These are phyloP conservation scores for Serripes groenlandicus DNA, from an alignment of 2,888 invertebrate genomes.

Conservation along the genomic window DNA sequence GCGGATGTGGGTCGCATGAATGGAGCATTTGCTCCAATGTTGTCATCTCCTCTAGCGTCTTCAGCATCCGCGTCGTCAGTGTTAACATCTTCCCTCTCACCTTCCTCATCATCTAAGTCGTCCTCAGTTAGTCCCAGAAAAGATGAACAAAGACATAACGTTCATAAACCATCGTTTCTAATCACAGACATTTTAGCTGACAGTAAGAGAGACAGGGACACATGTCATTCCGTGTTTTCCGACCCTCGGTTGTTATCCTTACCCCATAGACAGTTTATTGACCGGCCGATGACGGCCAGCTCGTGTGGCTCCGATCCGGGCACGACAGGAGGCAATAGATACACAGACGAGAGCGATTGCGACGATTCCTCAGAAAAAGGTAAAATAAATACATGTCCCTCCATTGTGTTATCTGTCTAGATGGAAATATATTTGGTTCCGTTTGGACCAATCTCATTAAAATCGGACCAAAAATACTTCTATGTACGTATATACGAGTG, in stretches of 20 bases:
- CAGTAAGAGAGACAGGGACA: conserved; percentile 39
- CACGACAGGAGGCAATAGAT: conserved; percentile 19
- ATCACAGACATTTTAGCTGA: conserved; percentile 73
- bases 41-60: background rate
- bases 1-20: background rate
- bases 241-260: conserved; percentile 58
- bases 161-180: conserved; percentile 67
- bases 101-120: background rate
- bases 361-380: conserved; percentile 54
- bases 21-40: background rate
- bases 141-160: conserved; percentile 48
- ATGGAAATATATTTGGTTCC: too few relatives aligned
- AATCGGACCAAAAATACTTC: too few relatives aligned
- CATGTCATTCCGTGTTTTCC: conserved; percentile 48
- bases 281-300: conserved; percentile 61
- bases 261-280: conserved; percentile 58
- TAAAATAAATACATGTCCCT: conserved; percentile 1
- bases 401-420: too few relatives aligned
- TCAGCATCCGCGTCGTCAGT: background rate
- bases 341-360: conserved; percentile 56
- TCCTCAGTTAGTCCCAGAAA: conserved; percentile 27
- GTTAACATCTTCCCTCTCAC: background rate
- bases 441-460: too few relatives aligned
- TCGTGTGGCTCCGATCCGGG: conserved; percentile 60
- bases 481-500: too few relatives aligned